Evolutionary conservation across 2,888 invertebrate species (phyloP).

Genomic region (Lymantria monacha): DNA sequence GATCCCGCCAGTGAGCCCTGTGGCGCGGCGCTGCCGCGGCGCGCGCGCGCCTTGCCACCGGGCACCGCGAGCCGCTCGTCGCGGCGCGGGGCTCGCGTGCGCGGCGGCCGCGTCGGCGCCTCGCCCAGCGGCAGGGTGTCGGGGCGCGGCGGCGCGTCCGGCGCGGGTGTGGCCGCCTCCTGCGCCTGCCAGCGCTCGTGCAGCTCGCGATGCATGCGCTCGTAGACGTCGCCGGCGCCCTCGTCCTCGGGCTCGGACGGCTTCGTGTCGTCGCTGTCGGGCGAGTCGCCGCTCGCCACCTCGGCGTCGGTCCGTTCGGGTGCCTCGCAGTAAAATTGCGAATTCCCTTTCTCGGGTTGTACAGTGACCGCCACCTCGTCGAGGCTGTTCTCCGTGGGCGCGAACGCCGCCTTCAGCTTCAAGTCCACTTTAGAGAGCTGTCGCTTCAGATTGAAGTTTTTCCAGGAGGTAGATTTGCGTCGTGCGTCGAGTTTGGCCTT

Average conservation of each 20-base stretch:
- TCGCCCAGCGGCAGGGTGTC: slow-evolving; percentile 40
- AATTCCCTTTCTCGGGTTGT: slow-evolving; percentile 48
- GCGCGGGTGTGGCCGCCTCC: slow-evolving; percentile 43
- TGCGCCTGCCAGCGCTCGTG: slow-evolving; percentile 66
- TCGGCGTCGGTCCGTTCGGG: slow-evolving; percentile 32
- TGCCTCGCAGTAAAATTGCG: slow-evolving; percentile 66
- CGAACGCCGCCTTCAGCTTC: slow-evolving; percentile 86
- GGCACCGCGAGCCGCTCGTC: slow-evolving; percentile 90
- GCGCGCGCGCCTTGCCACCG: slow-evolving; percentile 85
- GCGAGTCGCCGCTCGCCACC: slow-evolving; percentile 26
- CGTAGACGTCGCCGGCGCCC: slow-evolving; percentile 55
- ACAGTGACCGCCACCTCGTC: slow-evolving; percentile 39
- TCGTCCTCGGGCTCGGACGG: slow-evolving; percentile 14
- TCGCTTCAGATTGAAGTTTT: slow-evolving; percentile 90
- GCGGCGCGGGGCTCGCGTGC: slow-evolving; percentile 56
- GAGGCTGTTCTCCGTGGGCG: slow-evolving; percentile 65
- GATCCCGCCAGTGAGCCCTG: slow-evolving; percentile 85
- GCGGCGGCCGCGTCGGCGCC: slow-evolving; percentile 78
- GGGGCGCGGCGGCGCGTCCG: slow-evolving; percentile 68
- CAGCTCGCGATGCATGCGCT: slow-evolving; percentile 71
- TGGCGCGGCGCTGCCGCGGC: slow-evolving; percentile 70
- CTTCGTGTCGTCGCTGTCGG: slow-evolving; percentile 38
- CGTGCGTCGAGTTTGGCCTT: slow-evolving; percentile 70
- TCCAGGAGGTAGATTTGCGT: slow-evolving; percentile 87
- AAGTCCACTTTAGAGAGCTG: slow-evolving; percentile 91